phyloP scores from a whole-genome alignment of 2,113 vertebrate species.

The Petaurus breviceps region DNA sequence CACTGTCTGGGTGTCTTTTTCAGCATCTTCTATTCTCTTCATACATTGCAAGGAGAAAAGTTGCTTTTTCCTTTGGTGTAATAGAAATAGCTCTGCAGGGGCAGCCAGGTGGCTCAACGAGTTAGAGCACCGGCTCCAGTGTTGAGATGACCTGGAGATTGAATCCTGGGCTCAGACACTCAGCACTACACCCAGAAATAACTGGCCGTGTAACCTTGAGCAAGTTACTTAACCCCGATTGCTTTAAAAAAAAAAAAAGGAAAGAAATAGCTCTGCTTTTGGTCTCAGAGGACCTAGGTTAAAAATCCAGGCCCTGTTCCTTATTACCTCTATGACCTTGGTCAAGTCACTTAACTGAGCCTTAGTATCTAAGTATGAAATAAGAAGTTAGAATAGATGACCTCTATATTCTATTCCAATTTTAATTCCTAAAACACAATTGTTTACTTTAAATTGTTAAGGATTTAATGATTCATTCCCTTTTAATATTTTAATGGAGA shows the following conservation, averaged over 20 bases:
- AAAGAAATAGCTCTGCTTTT: neutral
- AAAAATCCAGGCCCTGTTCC: neutral
- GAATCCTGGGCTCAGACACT: too few species aligned
- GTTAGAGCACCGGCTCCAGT: too few species aligned
- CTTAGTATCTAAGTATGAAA: neutral
- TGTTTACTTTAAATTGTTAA: neutral
- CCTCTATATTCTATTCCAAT: neutral
- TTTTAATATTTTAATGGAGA: neutral
- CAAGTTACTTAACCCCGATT: too few species aligned
- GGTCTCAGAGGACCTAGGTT: neutral
- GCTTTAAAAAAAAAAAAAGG: too few species aligned
- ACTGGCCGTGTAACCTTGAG: too few species aligned
- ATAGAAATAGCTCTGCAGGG: neutral
- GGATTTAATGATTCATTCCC: neutral
- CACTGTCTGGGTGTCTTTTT: neutral
- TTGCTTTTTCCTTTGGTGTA: neutral
- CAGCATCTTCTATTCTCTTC: neutral
- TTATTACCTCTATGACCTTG: neutral
- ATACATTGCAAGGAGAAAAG: neutral
- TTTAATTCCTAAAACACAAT: neutral
- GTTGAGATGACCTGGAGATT: too few species aligned
- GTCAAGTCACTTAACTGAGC: neutral
- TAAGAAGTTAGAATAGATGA: neutral
- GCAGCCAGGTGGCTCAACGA: too few species aligned
- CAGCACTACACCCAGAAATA: too few species aligned